Evolutionary conservation across 30 jellyfish, hydroid and myxozoan genomes (phyloP).

Genomic region (Morbakka virulenta): DNA sequence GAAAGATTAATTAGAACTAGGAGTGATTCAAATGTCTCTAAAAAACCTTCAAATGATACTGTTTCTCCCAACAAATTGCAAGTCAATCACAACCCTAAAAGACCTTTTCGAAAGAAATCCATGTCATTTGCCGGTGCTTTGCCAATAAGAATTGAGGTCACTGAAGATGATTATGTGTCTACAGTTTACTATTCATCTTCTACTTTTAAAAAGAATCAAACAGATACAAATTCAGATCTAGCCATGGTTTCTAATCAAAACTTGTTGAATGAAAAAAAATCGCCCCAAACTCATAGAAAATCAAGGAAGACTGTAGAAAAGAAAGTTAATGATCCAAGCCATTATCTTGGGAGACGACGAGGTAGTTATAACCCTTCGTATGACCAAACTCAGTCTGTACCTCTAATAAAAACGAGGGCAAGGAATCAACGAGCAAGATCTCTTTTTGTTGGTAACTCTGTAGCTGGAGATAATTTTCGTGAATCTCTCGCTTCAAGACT

Average conservation of each 20-base stretch:
- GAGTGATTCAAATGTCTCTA: background rate
- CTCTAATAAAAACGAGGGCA: slow-evolving; percentile 1
- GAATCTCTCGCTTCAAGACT: slow-evolving; percentile 50
- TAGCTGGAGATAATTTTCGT: slow-evolving; percentile 5
- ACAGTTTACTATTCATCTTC: background rate
- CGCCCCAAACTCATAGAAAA: slow-evolving; percentile 8
- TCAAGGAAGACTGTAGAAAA: slow-evolving; percentile 3
- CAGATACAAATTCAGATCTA: slow-evolving; percentile 8
- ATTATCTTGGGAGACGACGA: slow-evolving; percentile 63
- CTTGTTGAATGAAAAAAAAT: background rate
- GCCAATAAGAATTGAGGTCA: slow-evolving; percentile 19
- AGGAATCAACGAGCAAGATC: slow-evolving; percentile 58
- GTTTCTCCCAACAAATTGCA: background rate
- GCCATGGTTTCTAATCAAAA: slow-evolving; percentile 26
- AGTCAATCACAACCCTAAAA: background rate
- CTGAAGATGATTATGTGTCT: background rate
- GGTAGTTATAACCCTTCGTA: slow-evolving; percentile 79
- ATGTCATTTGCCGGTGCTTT: slow-evolving; percentile 67
- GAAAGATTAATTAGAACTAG: background rate
- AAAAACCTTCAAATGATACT: background rate
- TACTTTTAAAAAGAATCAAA: slow-evolving; percentile 38
- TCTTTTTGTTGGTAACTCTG: slow-evolving; percentile 23
- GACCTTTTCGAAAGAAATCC: slow-evolving; percentile 64
- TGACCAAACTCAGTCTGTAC: slow-evolving; percentile 19
- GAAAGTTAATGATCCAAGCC: slow-evolving; percentile 70